Conservation (phyloP, 2,113 vertebrate genomes). For the Gasterosteus aculeatus region DNA sequence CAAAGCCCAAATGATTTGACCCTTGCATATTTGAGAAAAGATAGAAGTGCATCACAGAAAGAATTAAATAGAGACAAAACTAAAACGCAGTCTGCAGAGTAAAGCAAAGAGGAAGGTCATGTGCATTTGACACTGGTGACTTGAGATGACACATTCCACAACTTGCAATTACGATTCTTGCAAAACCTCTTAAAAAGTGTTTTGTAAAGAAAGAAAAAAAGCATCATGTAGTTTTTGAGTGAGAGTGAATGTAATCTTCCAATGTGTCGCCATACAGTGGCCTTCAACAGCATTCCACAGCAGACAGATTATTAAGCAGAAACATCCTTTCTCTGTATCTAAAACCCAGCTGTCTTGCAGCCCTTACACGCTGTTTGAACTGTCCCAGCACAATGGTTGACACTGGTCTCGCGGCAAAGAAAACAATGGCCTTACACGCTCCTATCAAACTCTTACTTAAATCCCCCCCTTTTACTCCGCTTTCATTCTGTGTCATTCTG, state of each 20-base stretch:
- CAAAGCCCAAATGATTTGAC: background rate
- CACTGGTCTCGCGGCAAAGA: constrained; percentile 68
- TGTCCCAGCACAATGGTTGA: constrained; percentile 66
- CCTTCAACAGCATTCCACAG: constrained; percentile 21
- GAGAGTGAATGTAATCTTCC: constrained; percentile 22
- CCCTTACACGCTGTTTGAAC: constrained; percentile 63
- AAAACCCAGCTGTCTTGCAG: constrained; percentile 43
- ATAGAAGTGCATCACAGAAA: background rate
- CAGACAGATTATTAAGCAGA: constrained; percentile 43
- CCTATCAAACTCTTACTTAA: constrained; percentile 74
- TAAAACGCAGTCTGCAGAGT: background rate
- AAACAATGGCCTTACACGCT: constrained; percentile 75
- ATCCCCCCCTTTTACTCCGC: constrained; percentile 66
- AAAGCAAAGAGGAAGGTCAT: constrained; percentile 25
- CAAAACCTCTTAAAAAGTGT: constrained; percentile 3
- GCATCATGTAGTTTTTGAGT: constrained; percentile 1
- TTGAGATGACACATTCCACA: background rate
- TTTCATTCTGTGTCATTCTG: constrained; percentile 76
- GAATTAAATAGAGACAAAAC: background rate
- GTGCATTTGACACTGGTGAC: constrained; percentile 12
- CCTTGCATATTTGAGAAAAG: background rate
- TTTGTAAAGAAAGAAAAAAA: background rate
- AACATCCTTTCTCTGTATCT: constrained; percentile 45
- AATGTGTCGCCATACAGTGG: background rate
- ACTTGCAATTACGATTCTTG: constrained; percentile 22